Percentiles rank a stretch among this genome's conserved stretches.
phyloP scores from a whole-genome alignment of 2,888 invertebrate genomes.

The Chloroclystis v-ata region DNA sequence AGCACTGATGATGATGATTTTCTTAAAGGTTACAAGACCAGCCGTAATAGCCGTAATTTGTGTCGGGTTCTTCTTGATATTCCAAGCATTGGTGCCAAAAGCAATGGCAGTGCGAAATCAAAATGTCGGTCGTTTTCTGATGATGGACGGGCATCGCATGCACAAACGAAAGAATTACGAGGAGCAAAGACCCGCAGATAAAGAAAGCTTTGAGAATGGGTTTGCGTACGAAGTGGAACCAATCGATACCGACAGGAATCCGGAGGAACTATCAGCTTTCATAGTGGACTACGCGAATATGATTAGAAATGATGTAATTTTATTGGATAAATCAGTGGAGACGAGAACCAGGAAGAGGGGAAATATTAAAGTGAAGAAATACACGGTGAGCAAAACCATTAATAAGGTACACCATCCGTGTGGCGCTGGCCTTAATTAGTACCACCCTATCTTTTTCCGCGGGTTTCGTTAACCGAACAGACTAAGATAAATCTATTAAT shows the following conservation, averaged over 20 bases:
- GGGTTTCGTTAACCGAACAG: no score
- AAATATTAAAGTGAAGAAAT: constrained; percentile 54
- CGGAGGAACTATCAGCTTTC: constrained; percentile 56
- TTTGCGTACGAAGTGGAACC: constrained; percentile 40
- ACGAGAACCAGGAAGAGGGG: constrained; percentile 64
- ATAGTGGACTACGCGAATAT: constrained; percentile 66
- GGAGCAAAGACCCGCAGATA: constrained; percentile 43
- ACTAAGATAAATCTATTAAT: no score
- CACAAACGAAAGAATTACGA: constrained; percentile 58
- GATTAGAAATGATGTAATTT: constrained; percentile 62
- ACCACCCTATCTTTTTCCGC: no score
- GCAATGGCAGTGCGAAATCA: constrained; percentile 41
- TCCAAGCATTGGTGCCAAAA: constrained; percentile 49
- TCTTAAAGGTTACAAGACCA: constrained; percentile 48
- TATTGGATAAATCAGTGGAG: constrained; percentile 65
- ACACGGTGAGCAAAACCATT: constrained; percentile 28
- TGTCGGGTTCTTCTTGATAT: constrained; percentile 42
- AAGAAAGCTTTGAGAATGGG: constrained; percentile 43
- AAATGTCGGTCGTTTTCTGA: constrained; percentile 44
- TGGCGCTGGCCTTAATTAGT: no score
- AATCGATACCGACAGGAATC: constrained; percentile 39
- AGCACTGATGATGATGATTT: not conserved
- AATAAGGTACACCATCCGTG: no score
- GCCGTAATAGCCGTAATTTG: constrained; percentile 41
- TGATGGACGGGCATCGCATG: constrained; percentile 52